Base-by-base conservation (phyloP, 1,140 invertebrate genomes). In the Drosophila biarmipes region DNA sequence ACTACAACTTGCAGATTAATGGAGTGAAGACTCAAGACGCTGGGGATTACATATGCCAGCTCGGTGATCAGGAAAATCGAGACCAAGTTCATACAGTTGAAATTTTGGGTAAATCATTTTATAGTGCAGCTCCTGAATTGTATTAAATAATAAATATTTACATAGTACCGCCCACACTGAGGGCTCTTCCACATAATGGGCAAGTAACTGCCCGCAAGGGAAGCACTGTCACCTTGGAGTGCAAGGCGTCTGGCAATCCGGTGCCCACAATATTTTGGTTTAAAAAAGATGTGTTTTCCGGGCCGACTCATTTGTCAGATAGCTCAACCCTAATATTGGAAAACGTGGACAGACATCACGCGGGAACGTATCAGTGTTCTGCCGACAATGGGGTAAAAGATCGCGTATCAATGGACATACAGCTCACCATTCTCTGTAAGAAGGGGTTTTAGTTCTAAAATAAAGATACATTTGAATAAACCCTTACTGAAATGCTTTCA, bases 381-480 rank as follows among this genome's bases (percentile, higher is more conserved):
- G 95, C 95, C 3, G 93, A 94, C 35, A 95, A 95, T 78, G 94
- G 94, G 4, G 94, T 95, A 2, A 94, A 95, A 4, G 94, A 94
- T 73, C 93, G 94, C 4, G 94, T 94, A 12, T 93, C 93, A 24
- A 93, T 93, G 63, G 93, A 94, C 57, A 93, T 95, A 61, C 92
- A 93, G 35, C 82, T 95, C 3, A 93, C 94, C 45, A 94, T 95
- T 49, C 84, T 94, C 53, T 94, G 93, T 94, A 92, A 93, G 93
- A 7, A 40, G n/a, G 8, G n/a, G 6, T 15, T 40, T 15, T 17
- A 17, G 29, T 31, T 10, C 2, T 31, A 31, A 10, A 8, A 31
- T 10, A 31, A 10, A 31, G 7, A 31, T 10, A 7, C 29, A 10
- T 31, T 38, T 38, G 7, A 15, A 38, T 38, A 8, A 31, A 52